Evolutionary conservation across 2,797 vertebrate genomes (phyloP), one percentile per base, ranked within the genome.

Genomic region (Etheostoma perlongum): DNA sequence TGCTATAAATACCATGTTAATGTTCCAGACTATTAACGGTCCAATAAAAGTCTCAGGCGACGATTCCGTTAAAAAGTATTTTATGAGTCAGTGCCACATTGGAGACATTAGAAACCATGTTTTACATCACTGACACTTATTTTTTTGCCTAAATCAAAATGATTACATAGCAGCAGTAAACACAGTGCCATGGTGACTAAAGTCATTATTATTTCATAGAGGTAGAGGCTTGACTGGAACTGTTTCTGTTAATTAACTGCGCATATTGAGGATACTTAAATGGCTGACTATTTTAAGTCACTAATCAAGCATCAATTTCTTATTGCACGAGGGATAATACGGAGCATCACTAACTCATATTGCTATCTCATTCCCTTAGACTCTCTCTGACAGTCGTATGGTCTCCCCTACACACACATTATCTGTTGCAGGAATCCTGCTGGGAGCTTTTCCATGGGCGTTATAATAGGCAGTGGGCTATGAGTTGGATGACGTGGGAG

Each of bases 1-100:
- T 52, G 59, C 79, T 68, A 78, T 84, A 81, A 91, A 89, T 71
- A 72, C 46, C 47, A 62, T 80, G 74, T 76, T 90, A 85, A 85
- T 84, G 63, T 87, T 84, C 69, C 59, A 78, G 75, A 82, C 70
- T 74, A 85, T 92, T 89, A 88, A 83, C 67, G 70, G 60, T 68
- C 59, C 51, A 89, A 84, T 90, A 76, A 91, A 89, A 78, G 62
- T 66, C 74, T 70, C 16, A 61, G 58, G 44, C 55, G 72, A 78
- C 61, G 55, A 60, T 40, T 79, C 58, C 36, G 55, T 81, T 83
- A 71, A 83, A 76, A 78, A 83, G 73, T 44, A 76, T 83, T 85
- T 76, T 69, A 84, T 78, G 74, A 87, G 88, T 82, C 60, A 68
- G 70, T 67, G 75, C 53, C 75, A 72, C 54, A 70, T 78, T 76